Percentiles rank a stretch among this genome's conserved stretches.
These are phyloP conservation scores for Lepidostoma basale DNA, from an alignment of 1,140 invertebrate genomes.

Conservation along the genomic window DNA sequence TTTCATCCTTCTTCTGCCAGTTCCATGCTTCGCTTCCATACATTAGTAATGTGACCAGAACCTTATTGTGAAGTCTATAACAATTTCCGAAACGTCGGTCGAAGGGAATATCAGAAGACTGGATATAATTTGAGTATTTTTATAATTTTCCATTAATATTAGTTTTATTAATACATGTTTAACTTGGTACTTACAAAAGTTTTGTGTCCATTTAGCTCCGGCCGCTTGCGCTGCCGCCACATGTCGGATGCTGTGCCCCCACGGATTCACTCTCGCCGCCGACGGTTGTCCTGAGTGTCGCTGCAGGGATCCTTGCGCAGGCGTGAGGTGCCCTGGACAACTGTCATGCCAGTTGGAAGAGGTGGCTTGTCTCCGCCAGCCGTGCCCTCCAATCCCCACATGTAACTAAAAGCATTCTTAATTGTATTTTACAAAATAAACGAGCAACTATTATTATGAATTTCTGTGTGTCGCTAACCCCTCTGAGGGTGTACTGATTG, in stretches of 20 bases:
- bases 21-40: no score
- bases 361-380: constrained; percentile 73
- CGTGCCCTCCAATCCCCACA: constrained; percentile 82
- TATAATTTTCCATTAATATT: no score
- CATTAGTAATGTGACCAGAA: no score
- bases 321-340: constrained; percentile 74
- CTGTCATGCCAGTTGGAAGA: constrained; percentile 80
- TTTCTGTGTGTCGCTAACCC: no score
- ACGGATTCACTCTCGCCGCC: constrained; percentile 75
- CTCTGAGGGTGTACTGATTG: no score
- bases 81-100: no score
- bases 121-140: no score
- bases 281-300: constrained; percentile 81
- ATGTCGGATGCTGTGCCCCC: constrained; percentile 87
- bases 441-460: no score
- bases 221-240: constrained; percentile 76
- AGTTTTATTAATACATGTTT: background rate
- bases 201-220: constrained; percentile 52
- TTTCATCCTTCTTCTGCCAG: no score
- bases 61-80: no score
- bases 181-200: background rate
- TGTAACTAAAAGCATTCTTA: constrained; percentile 67
- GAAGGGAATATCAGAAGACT: no score
- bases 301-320: constrained; percentile 79
- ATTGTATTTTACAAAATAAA: no score